Conservation (phyloP, 2,113 vertebrate genomes). For the Pluvialis apricaria region DNA sequence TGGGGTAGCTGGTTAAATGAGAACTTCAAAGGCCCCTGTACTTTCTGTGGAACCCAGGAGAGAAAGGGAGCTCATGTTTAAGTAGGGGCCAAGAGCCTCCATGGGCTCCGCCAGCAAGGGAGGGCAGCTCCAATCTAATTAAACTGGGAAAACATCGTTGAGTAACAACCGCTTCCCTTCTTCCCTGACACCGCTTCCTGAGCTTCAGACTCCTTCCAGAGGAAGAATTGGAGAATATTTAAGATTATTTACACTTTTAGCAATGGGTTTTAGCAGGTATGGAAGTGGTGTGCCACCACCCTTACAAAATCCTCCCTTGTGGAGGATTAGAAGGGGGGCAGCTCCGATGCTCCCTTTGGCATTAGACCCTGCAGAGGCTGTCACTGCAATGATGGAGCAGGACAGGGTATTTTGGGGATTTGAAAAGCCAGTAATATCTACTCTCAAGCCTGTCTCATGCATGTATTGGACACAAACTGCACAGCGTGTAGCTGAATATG, state of each 20-base stretch:
- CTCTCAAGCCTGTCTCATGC: background rate
- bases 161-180: background rate
- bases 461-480: background rate
- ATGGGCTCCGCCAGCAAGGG: background rate
- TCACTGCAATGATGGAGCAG: background rate
- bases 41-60: background rate
- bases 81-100: background rate
- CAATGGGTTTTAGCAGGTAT: background rate
- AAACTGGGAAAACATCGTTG: background rate
- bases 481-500: accelerated
- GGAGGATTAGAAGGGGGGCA: background rate
- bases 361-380: background rate
- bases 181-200: background rate
- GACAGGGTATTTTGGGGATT: background rate
- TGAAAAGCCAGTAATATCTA: background rate
- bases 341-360: background rate
- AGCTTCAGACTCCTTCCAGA: background rate
- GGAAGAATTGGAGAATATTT: background rate
- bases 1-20: background rate
- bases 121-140: background rate
- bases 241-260: background rate
- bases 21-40: background rate
- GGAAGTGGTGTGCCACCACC: background rate
- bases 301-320: background rate
- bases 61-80: background rate